Evolutionary conservation across 1,140 invertebrate genomes (phyloP).

Genomic region (Octopus sinensis): DNA sequence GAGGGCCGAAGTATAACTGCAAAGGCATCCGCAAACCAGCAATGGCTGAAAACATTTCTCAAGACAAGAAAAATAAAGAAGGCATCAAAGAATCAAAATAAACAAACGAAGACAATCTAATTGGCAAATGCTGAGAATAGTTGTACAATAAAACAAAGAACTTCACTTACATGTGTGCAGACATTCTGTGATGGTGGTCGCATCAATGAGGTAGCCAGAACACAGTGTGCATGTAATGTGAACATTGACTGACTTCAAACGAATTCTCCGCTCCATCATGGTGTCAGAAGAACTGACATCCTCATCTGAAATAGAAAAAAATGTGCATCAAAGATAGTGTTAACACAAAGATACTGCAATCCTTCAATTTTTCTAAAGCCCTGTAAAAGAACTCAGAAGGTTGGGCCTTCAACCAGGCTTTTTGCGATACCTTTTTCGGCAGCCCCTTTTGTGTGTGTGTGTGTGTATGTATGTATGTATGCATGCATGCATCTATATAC

Average conservation of each 20-base stretch:
- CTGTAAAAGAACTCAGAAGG: no score
- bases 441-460: neutral
- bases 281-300: slow-evolving; percentile 19
- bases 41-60: no score
- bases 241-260: slow-evolving; percentile 46
- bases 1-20: no score
- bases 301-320: neutral
- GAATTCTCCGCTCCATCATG: slow-evolving; percentile 49
- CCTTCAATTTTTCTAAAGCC: no score
- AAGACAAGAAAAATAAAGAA: no score
- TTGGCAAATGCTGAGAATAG: no score
- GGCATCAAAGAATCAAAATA: no score
- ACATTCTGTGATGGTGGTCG: slow-evolving; percentile 61
- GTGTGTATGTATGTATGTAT: neutral
- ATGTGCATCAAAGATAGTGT: neutral
- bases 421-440: neutral
- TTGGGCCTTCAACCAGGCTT: no score
- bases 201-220: slow-evolving; percentile 60
- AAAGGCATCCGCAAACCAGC: no score
- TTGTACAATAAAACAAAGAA: no score
- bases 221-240: slow-evolving; percentile 56
- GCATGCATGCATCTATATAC: neutral
- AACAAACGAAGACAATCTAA: no score
- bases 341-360: no score
- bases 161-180: slow-evolving; percentile 58